A percentile compares a stretch with the other conserved stretches of the same genome.
These are phyloP conservation scores for Oreochromis mossambicus DNA, from an alignment of 2,797 vertebrate species.

Conservation along the genomic window DNA sequence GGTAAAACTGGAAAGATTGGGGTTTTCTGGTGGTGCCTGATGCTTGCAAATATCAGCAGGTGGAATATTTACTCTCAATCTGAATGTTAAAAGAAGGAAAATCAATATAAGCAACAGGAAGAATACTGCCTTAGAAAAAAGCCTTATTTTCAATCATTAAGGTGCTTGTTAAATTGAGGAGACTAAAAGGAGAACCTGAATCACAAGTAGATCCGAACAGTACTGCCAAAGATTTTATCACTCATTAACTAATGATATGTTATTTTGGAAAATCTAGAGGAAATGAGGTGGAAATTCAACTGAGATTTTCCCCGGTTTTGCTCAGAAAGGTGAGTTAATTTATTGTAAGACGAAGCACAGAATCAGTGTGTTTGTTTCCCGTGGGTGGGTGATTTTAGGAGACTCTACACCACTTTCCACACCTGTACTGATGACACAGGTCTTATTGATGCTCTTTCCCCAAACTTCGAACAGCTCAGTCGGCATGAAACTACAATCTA, in stretches of 20 bases:
- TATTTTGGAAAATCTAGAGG: background rate
- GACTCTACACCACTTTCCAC: background rate
- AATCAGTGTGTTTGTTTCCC: background rate
- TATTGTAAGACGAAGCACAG: background rate
- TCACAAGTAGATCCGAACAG: background rate
- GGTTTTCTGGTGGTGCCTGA: background rate
- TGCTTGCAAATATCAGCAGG: constrained; percentile 4
- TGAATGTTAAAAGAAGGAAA: background rate
- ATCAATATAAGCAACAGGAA: background rate
- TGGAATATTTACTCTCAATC: background rate
- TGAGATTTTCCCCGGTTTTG: background rate
- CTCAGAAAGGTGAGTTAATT: background rate
- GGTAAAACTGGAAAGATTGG: background rate
- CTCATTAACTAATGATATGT: background rate
- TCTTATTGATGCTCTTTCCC: background rate
- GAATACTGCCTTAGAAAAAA: background rate
- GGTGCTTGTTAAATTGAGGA: background rate
- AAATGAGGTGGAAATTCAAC: background rate
- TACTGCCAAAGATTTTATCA: background rate
- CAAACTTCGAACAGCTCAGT: background rate
- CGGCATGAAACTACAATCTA: background rate
- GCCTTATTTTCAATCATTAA: background rate
- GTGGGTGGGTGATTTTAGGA: background rate
- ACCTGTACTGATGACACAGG: background rate
- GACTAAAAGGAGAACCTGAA: background rate